Base-by-base conservation (phyloP, 2,888 invertebrate species). In the Drosophila testacea region DNA sequence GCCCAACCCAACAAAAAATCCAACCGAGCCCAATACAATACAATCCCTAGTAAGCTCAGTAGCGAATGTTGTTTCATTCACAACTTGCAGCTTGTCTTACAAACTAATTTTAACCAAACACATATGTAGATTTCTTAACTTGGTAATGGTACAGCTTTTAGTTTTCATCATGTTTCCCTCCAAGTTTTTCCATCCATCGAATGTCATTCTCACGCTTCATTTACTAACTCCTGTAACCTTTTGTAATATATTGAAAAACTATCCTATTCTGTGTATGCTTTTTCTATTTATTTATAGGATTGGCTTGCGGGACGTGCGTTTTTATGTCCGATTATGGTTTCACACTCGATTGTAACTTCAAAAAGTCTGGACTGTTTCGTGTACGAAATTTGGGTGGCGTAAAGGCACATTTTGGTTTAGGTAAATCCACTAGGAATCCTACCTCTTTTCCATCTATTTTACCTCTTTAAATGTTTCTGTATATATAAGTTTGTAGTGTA, bases 261-360 rank as follows among this genome's bases (percentile, higher is more conserved):
- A 67, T 88, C 88, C 90, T 83, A 79, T 91, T 87, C 88, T 92
- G 90, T 92, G 90, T 90, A 86, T 90, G 91, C 70, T 89, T 94
- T 92, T 77, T 94, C 84, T 89, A 69, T 84, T 72, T 88, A 77
- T 67, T 84, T 85, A 77, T 86, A 95, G 95, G 94, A 92, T 90
- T 94, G 92, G 95, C 95, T 90, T 94, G 95, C 92, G 95, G 96
- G 92, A 95, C 96, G 91, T 97, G 97, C 93, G 97, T 97, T 79
- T 94, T 97, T 93, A 96, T 96, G 92, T 97, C 97, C 90, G 97
- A 97, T 93, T 97, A 96, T 92, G 97, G 97, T 88, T 96, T 97
- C 94, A 95, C 95, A 92, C 94, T 97, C 92, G 97, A 97, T 94
- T 97, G 97, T 94, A 97, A 96, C 92, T 97, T 97, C 95, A 97